Base-by-base conservation (phyloP, 2,888 invertebrate genomes). In the Phanerotoma sp. region DNA sequence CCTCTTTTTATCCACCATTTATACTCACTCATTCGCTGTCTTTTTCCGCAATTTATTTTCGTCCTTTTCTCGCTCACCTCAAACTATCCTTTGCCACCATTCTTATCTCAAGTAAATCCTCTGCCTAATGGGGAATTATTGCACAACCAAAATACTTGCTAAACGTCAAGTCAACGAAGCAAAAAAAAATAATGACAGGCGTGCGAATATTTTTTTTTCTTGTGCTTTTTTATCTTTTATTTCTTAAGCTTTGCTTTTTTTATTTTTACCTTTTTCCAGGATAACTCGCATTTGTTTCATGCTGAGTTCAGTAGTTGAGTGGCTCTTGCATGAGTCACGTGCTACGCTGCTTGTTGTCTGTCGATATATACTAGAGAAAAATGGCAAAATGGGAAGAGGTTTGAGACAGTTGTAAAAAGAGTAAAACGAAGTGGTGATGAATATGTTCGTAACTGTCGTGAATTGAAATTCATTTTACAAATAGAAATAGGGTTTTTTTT, bases 41-140 rank as follows among this genome's bases (percentile, higher is more conserved):
- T 49, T 30, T 20, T 49, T 20, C 20, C 21, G 4, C 18, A 28
- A 28, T 25, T 25, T 40, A 28, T 48, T 21, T 38, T 30, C 32
- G 41, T 38, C 22, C 51, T 32, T 37, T 44, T 30, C 48, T 50
- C 49, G 50, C 49, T 52, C 37, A 25, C 21, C 33, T 28, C 28
- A 35, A 15, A 46, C 47, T 51, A 47, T 48, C 50, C 47, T n/a
- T n/a, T n/a, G n/a, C n/a, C n/a, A n/a, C n/a, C n/a, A n/a, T n/a
- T n/a, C n/a, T n/a, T n/a, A n/a, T n/a, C n/a, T n/a, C n/a, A 10
- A 54, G 53, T 54, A 56, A 64, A 58, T 56, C 57, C 61, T 61
- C 58, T 51, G 50, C 62, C 64, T 71, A 70, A 72, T 69, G 68
- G 68, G 65, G 66, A 71, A 66, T 71, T 72, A 69, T 70, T 65